Base-by-base conservation (phyloP, 2,113 vertebrate genomes). In the Arvicanthis niloticus region DNA sequence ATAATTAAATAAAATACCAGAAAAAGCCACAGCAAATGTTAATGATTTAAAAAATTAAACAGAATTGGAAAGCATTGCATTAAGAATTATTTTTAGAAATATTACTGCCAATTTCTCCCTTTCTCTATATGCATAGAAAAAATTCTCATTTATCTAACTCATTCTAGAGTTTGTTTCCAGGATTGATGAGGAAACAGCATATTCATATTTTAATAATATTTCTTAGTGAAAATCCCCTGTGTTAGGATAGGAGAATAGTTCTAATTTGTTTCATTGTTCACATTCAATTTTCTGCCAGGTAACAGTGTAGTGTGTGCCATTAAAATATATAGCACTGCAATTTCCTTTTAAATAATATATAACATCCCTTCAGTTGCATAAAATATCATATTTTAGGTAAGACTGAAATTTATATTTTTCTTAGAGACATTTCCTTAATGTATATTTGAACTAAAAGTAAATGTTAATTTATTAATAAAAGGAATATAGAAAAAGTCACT, bases 231-330 rank as follows among this genome's bases (percentile, higher is more conserved):
- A 82, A 48, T 58, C 3, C 96, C 2, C 75, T 90, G 93, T 77
- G 85, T 58, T 87, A 96, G 7, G 91, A 3, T 4, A 92, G 91
- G 6, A 22, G 42, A 97, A 97, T 51, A 6, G 93, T 72, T 2
- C 0, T 0, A 5, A 53, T 97, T 87, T 37, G 60, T 80, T 96
- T 91, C 91, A 97, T 16, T 40, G 95, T 45, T 91, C 7, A 31
- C 0, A 84, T 96, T 85, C 10, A 0, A 8, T 91, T 93, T 97
- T 7, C 60, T 89, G 29, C 12, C n/a, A 7, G 86, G 42, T 16
- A 56, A 89, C 5, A 21, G 76, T 77, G 5, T 95, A 10, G 37
- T 9, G 10, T 68, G 31, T 40, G 7, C 13, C 75, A 7, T 86
- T 26, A 95, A 29, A 21, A 37, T 96, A 48, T 24, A 75, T 93